phyloP scores from a whole-genome alignment of 2,888 invertebrate species.

The Morpho helenor region DNA sequence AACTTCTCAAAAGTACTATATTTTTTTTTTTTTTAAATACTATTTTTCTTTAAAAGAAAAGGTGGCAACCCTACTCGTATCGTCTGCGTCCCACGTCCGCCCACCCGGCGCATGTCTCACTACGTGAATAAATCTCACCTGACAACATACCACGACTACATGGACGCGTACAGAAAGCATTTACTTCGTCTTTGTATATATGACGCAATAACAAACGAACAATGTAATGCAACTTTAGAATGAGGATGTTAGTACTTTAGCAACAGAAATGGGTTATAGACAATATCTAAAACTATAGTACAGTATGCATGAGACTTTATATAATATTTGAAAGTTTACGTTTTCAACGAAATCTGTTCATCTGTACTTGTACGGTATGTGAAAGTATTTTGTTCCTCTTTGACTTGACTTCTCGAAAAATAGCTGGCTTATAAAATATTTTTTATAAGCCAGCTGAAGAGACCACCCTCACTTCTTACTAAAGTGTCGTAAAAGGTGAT shows the following conservation, averaged over 20 bases:
- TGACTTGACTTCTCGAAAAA: no score
- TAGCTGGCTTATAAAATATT: no score
- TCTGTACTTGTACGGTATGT: no score
- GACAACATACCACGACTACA: slow-evolving; percentile 41
- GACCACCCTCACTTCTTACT: no score
- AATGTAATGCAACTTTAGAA: slow-evolving; percentile 13
- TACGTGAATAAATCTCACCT: slow-evolving; percentile 64
- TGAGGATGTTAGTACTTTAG: slow-evolving; percentile 1
- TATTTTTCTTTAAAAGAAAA: no score
- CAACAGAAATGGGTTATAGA: slow-evolving; percentile 1
- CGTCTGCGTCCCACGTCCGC: slow-evolving; percentile 62
- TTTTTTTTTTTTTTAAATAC: no score
- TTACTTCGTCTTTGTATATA: slow-evolving; percentile 19
- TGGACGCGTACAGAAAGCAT: slow-evolving; percentile 15
- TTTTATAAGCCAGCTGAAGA: no score
- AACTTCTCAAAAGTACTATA: no score
- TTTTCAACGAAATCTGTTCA: no score
- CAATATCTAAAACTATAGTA: background rate
- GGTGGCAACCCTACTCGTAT: slow-evolving; percentile 18
- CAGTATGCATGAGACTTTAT: background rate
- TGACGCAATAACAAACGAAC: slow-evolving; percentile 11
- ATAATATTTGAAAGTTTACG: background rate
- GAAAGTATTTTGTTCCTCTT: no score
- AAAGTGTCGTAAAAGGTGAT: no score
- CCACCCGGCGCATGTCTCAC: slow-evolving; percentile 41